Percentiles rank a stretch among this genome's conserved stretches.
Evolutionary conservation across 2,113 vertebrate genomes (phyloP).

Genomic region (Sinocyclocheilus maitianheensis): DNA sequence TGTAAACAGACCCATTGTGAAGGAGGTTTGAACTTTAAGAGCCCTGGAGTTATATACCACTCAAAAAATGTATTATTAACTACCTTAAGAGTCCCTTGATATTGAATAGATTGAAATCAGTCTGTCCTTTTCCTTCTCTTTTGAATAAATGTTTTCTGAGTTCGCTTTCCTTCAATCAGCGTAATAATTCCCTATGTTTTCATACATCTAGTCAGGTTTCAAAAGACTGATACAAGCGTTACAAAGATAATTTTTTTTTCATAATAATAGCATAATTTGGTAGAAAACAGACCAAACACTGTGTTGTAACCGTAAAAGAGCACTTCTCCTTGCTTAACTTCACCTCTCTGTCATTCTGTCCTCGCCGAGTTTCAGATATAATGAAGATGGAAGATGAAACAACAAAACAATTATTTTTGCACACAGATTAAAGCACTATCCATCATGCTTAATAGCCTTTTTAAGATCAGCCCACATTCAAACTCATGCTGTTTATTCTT

Average conservation of each 20-base stretch:
- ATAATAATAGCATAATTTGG: not conserved
- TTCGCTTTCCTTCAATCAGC: not conserved
- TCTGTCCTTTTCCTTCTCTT: constrained; percentile 1
- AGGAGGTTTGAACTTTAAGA: constrained; percentile 21
- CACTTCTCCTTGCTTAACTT: constrained; percentile 28
- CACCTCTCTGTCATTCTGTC: constrained; percentile 44
- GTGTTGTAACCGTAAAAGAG: constrained; percentile 5
- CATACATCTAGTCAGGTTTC: constrained; percentile 17
- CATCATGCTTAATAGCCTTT: constrained; percentile 57
- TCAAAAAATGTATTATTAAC: constrained; percentile 36
- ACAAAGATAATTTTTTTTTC: not conserved
- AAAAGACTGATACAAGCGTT: not conserved
- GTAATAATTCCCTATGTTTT: constrained; percentile 29
- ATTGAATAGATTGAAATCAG: constrained; percentile 29
- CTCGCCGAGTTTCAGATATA: constrained; percentile 50
- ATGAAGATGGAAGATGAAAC: constrained; percentile 64
- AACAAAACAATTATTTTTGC: constrained; percentile 55
- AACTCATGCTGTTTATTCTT: constrained; percentile 53
- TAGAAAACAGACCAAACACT: not conserved
- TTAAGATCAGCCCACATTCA: constrained; percentile 48
- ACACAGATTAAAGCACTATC: constrained; percentile 58
- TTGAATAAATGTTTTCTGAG: not conserved
- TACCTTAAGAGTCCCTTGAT: constrained; percentile 29
- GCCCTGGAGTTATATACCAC: constrained; percentile 25
- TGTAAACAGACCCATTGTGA: constrained; percentile 2